A percentile compares a stretch with the other conserved stretches of the same genome.
Conservation (phyloP, 1,140 invertebrate genomes). For the Anastrepha ludens region DNA sequence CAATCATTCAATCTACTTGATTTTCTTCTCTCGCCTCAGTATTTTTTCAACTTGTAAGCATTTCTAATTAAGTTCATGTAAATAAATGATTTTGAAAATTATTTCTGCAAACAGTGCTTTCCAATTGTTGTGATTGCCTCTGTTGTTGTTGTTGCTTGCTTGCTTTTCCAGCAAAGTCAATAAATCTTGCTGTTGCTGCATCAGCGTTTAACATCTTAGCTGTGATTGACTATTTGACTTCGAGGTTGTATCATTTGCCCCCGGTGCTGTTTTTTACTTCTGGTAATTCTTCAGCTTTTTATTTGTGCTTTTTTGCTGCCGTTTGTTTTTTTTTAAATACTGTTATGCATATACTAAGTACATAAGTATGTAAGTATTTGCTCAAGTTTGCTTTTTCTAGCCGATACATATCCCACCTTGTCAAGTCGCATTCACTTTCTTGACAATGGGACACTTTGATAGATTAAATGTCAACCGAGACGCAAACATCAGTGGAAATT, state of each 20-base stretch:
- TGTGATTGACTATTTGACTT: neutral
- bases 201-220: neutral
- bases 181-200: constrained; percentile 15
- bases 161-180: constrained; percentile 12
- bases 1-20: neutral
- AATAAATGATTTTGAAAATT: constrained; percentile 37
- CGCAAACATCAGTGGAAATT: constrained; percentile 1
- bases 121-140: neutral
- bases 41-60: neutral
- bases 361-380: neutral
- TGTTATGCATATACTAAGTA: neutral
- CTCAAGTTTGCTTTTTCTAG: neutral
- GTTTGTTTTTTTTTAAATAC: constrained; percentile 13
- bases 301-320: neutral
- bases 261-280: neutral
- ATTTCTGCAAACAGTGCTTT: constrained; percentile 7
- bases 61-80: constrained; percentile 21
- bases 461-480: constrained; percentile 23
- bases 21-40: neutral
- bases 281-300: neutral
- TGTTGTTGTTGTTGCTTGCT: neutral
- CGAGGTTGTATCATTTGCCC: neutral
- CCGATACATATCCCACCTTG: neutral
- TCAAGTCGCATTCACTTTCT: neutral
- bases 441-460: constrained; percentile 24